Evolutionary conservation across 2,113 vertebrate species (phyloP), one percentile per base, ranked within the genome.

Genomic region (Oophaga pumilio): DNA sequence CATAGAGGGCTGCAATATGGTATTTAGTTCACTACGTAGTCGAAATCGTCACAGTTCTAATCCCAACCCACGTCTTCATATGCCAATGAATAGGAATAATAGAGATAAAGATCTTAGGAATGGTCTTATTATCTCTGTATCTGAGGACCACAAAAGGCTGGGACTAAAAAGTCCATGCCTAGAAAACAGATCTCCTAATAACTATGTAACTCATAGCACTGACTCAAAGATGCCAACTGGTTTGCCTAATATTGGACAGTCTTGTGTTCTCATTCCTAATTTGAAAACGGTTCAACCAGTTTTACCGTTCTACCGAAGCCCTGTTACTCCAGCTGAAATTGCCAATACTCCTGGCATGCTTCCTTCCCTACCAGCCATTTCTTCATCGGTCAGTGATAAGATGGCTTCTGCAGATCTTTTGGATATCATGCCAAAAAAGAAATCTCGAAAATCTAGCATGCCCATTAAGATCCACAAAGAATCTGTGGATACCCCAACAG

Each of bases 361-460:
- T 12, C 98, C 98, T 62, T 98, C 97, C 2, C 95, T 99, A 74
- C 97, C 98, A 6, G 92, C 97, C 14, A 89, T 98, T 88, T 97
- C 97, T 2, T 97, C 98, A 8, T 98, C 97, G 0, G 92, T 97
- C 90, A 95, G 96, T 0, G 92, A 97, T 49, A 97, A 97, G 89
- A 92, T 96, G 18, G 28, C 91, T 20, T 91, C 92, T 62, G 93
- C 92, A 0, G 96, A 97, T 33, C 94, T 92, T 2, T 91, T 92
- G 1, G 97, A 98, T 20, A 89, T 91, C 0, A 92, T 97, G 84
- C 98, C 98, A 89, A 99, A 98, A 94, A 99, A 99, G 92, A 99
- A 99, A 82, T 98, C 98, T n/a, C 96, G 98, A 0, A 99, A 99
- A 90, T 99, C 98, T 14, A 99, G 98, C 74, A 99, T 97, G 97